Evolutionary conservation across 2,113 vertebrate genomes (phyloP).

Genomic region (Chrysemys picta): DNA sequence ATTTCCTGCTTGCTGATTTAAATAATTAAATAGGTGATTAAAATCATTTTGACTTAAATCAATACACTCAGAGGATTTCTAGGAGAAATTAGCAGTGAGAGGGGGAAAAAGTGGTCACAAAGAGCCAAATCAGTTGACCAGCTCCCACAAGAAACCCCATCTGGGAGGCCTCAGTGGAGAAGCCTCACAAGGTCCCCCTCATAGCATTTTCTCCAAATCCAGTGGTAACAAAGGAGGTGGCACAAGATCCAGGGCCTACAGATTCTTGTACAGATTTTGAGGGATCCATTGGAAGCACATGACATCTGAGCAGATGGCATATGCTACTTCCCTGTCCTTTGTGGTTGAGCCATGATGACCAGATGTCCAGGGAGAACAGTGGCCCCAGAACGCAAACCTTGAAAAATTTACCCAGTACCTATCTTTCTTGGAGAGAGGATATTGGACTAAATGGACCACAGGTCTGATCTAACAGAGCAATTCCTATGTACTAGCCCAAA

Average conservation of each 20-base stretch:
- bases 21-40: neutral
- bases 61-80: neutral
- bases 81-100: neutral
- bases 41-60: neutral
- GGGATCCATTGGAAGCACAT: neutral
- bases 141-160: neutral
- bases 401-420: neutral
- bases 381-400: neutral
- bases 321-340: neutral
- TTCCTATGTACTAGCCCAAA: neutral
- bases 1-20: neutral
- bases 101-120: neutral
- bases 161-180: neutral
- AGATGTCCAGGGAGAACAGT: neutral
- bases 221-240: neutral
- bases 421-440: neutral
- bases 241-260: neutral
- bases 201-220: neutral
- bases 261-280: neutral
- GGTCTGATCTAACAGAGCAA: conserved; percentile 4
- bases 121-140: neutral
- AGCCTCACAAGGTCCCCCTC: neutral
- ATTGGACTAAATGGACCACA: neutral
- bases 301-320: neutral
- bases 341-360: neutral